phyloP scores from a whole-genome alignment of 2,797 vertebrate genomes.

The Rhinichthys osculus region DNA sequence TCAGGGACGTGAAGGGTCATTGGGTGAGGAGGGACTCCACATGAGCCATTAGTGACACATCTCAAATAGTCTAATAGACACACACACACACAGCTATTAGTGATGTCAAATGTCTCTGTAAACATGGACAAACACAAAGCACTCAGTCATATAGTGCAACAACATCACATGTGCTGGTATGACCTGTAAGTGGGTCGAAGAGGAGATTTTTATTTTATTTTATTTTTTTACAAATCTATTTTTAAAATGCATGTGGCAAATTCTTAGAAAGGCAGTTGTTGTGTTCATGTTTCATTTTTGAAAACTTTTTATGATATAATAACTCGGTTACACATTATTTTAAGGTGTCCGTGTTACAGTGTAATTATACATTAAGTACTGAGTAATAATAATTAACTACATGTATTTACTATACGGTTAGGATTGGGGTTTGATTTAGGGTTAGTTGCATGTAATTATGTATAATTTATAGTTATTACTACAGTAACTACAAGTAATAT shows the following conservation, averaged over 20 bases:
- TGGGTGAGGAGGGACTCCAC: constrained; percentile 71
- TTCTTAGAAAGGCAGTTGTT: not conserved
- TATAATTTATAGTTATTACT: too few species aligned
- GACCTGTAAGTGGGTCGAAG: not conserved
- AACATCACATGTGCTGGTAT: constrained; percentile 1
- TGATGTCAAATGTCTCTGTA: constrained; percentile 19
- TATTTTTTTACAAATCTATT: not conserved
- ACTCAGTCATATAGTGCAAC: constrained; percentile 12
- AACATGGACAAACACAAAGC: constrained; percentile 19
- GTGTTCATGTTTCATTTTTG: not conserved
- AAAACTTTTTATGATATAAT: not conserved
- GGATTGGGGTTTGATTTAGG: too few species aligned
- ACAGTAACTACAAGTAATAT: too few species aligned
- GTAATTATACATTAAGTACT: too few species aligned
- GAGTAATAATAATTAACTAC: too few species aligned
- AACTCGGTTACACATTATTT: too few species aligned
- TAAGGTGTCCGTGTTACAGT: too few species aligned
- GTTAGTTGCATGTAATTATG: too few species aligned
- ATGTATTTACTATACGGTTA: too few species aligned
- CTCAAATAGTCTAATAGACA: constrained; percentile 61
- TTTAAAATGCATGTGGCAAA: not conserved
- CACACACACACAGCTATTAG: not conserved
- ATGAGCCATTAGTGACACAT: constrained; percentile 82
- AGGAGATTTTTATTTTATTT: not conserved
- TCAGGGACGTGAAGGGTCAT: constrained; percentile 72